Conservation (phyloP, 2,888 invertebrate genomes). For the Chydorus sphaericus region DNA sequence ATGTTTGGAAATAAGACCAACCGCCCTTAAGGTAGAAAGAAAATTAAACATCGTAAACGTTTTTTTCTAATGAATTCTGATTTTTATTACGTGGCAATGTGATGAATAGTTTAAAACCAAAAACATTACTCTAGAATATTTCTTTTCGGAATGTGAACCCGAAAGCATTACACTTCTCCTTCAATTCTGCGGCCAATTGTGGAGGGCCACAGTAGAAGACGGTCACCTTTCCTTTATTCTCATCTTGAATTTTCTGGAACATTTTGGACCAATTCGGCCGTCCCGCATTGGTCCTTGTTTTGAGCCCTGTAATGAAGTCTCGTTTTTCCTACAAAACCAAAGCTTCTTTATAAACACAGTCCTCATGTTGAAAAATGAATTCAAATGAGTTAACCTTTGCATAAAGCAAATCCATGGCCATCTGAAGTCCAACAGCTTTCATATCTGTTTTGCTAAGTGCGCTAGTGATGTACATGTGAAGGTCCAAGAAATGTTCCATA, state of each 20-base stretch:
- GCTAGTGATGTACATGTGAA: conserved; percentile 95
- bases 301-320: conserved; percentile 80
- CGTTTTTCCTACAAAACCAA: conserved; percentile 54
- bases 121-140: too few species aligned
- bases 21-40: too few species aligned
- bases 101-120: too few species aligned
- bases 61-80: too few species aligned
- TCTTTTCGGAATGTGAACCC: conserved; percentile 81
- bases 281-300: conserved; percentile 84
- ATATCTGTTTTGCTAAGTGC: conserved; percentile 81
- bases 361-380: too few species aligned
- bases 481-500: conserved; percentile 75
- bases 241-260: conserved; percentile 67
- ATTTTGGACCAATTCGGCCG: conserved; percentile 92
- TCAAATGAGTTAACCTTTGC: conserved; percentile 77
- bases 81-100: too few species aligned
- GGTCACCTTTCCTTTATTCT: conserved; percentile 77
- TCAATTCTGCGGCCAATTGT: conserved; percentile 58
- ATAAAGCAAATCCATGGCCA: conserved; percentile 77
- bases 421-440: conserved; percentile 83
- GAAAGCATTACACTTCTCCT: conserved; percentile 74
- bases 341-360: too few species aligned
- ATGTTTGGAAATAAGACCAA: too few species aligned
- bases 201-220: conserved; percentile 90
- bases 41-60: too few species aligned